Conservation (phyloP, 2,888 invertebrate genomes). For the Salpingus planirostris region DNA sequence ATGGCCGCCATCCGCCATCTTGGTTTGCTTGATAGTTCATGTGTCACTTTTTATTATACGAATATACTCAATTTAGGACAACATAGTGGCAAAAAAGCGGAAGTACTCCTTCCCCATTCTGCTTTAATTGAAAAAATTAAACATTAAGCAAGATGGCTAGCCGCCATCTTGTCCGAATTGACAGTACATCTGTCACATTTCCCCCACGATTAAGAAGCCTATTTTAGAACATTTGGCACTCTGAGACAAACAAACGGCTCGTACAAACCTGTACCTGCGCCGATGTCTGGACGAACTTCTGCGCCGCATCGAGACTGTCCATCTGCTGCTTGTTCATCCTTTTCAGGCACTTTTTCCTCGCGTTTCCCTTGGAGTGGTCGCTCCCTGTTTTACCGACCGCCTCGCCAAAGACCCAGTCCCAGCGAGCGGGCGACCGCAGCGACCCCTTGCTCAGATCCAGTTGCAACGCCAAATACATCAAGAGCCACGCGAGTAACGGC, state of each 20-base stretch:
- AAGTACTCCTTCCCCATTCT: too few relatives aligned
- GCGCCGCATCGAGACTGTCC: conserved; percentile 59
- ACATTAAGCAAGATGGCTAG: too few relatives aligned
- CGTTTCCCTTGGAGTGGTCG: conserved; percentile 36
- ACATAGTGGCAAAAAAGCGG: too few relatives aligned
- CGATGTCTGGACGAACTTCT: conserved; percentile 52
- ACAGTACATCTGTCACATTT: too few relatives aligned
- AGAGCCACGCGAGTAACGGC: conserved; percentile 63
- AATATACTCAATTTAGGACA: too few relatives aligned
- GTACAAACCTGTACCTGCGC: conserved; percentile 38
- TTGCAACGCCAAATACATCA: conserved; percentile 67
- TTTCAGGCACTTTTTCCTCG: conserved; percentile 62
- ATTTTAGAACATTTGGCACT: too few relatives aligned
- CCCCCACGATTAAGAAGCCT: too few relatives aligned
- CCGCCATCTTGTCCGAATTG: too few relatives aligned
- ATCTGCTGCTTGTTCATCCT: conserved; percentile 41
- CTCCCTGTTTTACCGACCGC: conserved; percentile 46
- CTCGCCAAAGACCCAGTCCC: conserved; percentile 88
- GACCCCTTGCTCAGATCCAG: conserved; percentile 44
- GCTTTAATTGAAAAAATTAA: too few relatives aligned
- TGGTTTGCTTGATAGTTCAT: too few relatives aligned
- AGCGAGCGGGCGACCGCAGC: conserved; percentile 46
- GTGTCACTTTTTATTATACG: too few relatives aligned
- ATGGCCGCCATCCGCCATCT: too few relatives aligned
- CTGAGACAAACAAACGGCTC: conserved; percentile 1